Percentiles rank a stretch among this genome's conserved stretches.
Conservation (phyloP, 2,888 invertebrate species). For the Herminia tarsipennalis region DNA sequence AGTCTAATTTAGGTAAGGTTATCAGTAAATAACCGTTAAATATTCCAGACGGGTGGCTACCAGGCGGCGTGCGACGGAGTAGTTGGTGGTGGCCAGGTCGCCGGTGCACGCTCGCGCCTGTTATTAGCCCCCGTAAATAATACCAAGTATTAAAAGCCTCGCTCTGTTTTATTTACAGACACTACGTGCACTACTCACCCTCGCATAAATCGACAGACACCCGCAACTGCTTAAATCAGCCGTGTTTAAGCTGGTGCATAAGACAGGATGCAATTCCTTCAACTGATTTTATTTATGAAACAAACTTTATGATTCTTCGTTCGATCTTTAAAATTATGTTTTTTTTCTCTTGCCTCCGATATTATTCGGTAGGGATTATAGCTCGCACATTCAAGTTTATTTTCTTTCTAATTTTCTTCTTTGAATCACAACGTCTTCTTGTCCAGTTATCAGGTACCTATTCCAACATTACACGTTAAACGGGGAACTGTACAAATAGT, state of each 20-base stretch:
- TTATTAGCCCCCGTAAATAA: constrained; percentile 82
- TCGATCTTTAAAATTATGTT: too few species aligned
- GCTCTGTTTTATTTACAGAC: constrained; percentile 74
- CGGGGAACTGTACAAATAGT: too few species aligned
- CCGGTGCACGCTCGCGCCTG: constrained; percentile 45
- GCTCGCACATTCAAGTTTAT: too few species aligned
- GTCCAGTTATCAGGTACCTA: too few species aligned
- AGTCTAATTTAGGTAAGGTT: constrained; percentile 52
- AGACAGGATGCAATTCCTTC: background rate
- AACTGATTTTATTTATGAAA: constrained; percentile 3
- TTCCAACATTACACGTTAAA: too few species aligned
- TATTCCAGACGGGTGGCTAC: constrained; percentile 69
- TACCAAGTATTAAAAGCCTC: constrained; percentile 72
- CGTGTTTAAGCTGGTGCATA: constrained; percentile 10
- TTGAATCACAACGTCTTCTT: too few species aligned
- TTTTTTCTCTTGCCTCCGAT: too few species aligned
- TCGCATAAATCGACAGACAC: constrained; percentile 51
- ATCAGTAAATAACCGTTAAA: constrained; percentile 64
- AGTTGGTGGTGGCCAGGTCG: constrained; percentile 45
- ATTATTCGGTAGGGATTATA: too few species aligned
- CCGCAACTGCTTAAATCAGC: constrained; percentile 14
- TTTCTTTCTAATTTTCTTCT: too few species aligned
- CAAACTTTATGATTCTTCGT: too few species aligned
- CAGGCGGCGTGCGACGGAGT: constrained; percentile 45
- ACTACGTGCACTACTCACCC: constrained; percentile 63